Evolutionary conservation across 2,113 vertebrate genomes (phyloP).

Genomic region (Lonchura striata): DNA sequence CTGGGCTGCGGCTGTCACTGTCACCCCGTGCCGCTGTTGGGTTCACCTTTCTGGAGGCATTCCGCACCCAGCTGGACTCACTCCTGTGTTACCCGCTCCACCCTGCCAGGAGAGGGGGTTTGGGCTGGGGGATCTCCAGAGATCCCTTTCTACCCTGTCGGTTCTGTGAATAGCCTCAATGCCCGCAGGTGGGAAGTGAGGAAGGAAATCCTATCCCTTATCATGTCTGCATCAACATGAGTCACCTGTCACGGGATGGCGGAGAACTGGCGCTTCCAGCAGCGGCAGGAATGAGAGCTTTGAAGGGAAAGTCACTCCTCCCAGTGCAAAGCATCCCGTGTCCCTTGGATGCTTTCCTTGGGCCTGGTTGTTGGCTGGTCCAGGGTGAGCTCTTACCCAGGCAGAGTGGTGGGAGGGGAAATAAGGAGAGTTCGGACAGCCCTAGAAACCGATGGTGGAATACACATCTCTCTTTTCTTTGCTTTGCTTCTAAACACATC

Average conservation of each 20-base stretch:
- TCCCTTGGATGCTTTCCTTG: neutral
- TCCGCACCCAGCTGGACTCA: neutral
- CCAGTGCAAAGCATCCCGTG: fast-evolving
- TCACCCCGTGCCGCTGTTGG: fast-evolving
- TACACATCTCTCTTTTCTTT: neutral
- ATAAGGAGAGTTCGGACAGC: neutral
- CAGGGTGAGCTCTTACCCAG: neutral
- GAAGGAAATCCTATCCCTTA: neutral
- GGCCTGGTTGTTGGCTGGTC: neutral
- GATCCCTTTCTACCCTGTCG: neutral
- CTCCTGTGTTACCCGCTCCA: neutral
- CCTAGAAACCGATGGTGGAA: neutral
- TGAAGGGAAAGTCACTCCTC: neutral
- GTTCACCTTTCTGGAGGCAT: neutral
- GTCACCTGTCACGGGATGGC: neutral
- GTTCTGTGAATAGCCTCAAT: neutral
- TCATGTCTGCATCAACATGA: fast-evolving
- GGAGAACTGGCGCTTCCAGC: neutral
- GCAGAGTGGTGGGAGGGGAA: neutral
- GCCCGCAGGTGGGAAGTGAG: fast-evolving
- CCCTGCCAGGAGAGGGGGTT: neutral
- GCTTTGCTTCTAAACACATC: neutral
- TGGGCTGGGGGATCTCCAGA: neutral
- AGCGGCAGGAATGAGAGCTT: neutral
- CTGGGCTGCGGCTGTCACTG: neutral